Percentiles rank a stretch among this genome's conserved stretches.
Evolutionary conservation across 30 jellyfish, hydroid and myxozoan genomes (phyloP).

Genomic region (Pseudorhiza aurosa): DNA sequence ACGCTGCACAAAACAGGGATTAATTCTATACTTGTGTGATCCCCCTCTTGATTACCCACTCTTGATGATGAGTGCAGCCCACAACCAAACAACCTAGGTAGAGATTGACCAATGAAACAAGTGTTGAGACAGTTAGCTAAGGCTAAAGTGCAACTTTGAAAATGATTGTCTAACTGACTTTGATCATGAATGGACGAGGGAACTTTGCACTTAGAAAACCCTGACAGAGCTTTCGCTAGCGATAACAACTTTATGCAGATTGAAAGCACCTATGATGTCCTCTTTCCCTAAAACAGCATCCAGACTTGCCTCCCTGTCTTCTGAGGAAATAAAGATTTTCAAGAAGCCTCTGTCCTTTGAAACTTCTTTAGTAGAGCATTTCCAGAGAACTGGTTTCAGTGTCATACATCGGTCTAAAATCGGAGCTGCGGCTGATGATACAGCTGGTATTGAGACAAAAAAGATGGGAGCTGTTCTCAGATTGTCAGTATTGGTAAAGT

Average conservation of each 20-base stretch:
- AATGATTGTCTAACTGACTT: no score
- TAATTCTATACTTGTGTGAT: no score
- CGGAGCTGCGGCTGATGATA: constrained; percentile 48
- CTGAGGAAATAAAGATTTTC: constrained; percentile 26
- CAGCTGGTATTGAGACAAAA: constrained; percentile 58
- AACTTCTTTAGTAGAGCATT: constrained; percentile 3
- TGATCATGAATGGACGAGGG: no score
- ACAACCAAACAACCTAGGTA: no score
- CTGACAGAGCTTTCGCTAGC: constrained; percentile 30
- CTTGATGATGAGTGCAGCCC: no score
- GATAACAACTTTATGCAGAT: constrained; percentile 5
- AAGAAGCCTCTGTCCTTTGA: neutral
- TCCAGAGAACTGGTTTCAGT: constrained; percentile 60
- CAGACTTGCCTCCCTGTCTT: constrained; percentile 4
- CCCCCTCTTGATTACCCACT: no score
- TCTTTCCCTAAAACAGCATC: neutral
- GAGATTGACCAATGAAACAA: no score
- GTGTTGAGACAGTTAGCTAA: no score
- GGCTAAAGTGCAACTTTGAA: no score
- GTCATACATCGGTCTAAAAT: constrained; percentile 14
- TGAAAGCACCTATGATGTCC: neutral
- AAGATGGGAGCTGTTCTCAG: constrained; percentile 22
- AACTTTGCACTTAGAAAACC: constrained; percentile 2
- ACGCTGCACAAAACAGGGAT: no score
- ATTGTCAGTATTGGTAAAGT: neutral